Base-by-base conservation (phyloP, 2,797 vertebrate species). In the Spea hammondii region DNA sequence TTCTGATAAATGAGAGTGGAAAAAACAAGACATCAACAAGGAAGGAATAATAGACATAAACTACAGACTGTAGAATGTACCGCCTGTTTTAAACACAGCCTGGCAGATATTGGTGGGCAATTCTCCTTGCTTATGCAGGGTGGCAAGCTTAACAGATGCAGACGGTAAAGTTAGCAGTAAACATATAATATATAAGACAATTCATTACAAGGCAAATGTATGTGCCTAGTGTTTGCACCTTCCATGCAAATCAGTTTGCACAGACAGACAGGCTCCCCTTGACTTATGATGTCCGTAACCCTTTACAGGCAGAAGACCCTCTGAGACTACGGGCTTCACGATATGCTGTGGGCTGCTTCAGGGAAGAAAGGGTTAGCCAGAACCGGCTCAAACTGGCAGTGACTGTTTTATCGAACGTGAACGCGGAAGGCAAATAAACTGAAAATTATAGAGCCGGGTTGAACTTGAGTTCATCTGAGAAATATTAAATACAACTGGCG, bases 401-500 rank as follows among this genome's bases (percentile, higher is more conserved):
- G 79, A 77, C 79, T 66, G 79, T 82, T 82, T 82, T 82, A 82
- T 82, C 79, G 79, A 82, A 82, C 79, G 79, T 82, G 79, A 82
- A 82, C 79, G 75, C 70, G 79, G 79, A 82, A 82, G 79, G 79
- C 79, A 82, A 82, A 82, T 82, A 82, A 82, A 82, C 79, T 77
- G 79, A 77, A 82, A 82, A 82, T 82, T 82, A 82, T 82, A 82
- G 79, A 82, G 79, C 79, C 74, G 79, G 74, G 79, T 82, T 82
- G 79, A 82, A 82, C 79, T 82, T 70, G 75, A 82, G 79, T 82
- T 82, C 79, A 82, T 77, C 75, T 47, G 79, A 82, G 79, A 77
- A 77, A 82, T 82, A 82, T 82, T 82, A 82, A 82, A 82, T 82
- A 82, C 79, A 82, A 82, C 79, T 82, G 79, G 79, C 79, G 68